A percentile compares a stretch with the other conserved stretches of the same genome.
These are phyloP conservation scores for Anseranas semipalmata DNA, from an alignment of 2,113 vertebrate genomes.

Conservation along the genomic window DNA sequence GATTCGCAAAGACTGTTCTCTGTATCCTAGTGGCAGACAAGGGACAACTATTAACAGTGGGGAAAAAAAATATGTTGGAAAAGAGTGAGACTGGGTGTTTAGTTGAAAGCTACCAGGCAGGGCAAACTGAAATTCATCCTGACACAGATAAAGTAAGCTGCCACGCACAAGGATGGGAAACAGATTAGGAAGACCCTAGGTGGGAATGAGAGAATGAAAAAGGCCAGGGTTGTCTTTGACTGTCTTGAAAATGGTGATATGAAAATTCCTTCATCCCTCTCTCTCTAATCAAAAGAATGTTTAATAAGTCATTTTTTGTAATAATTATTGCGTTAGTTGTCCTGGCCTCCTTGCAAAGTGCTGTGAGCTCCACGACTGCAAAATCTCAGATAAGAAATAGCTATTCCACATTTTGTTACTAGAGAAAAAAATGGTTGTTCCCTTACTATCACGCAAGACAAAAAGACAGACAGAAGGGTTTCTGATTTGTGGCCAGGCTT, in stretches of 20 bases:
- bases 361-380: not conserved
- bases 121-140: not conserved
- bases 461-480: not conserved
- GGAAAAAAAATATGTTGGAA: not conserved
- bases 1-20: not conserved
- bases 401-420: not conserved
- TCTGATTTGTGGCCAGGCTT: not conserved
- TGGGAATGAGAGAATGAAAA: not conserved
- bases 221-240: not conserved
- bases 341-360: not conserved
- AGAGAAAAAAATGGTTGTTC: not conserved
- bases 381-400: not conserved
- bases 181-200: not conserved
- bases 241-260: not conserved
- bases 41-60: not conserved
- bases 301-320: not conserved
- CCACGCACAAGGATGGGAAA: not conserved
- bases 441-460: not conserved
- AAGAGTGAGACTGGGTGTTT: not conserved
- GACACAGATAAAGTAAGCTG: not conserved
- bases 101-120: not conserved
- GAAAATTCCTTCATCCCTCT: not conserved
- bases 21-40: fast-evolving
- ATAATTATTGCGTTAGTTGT: not conserved
- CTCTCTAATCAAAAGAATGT: not conserved